Conservation (phyloP, 2,888 invertebrate genomes). For the Glyphotaelius pellucidus region DNA sequence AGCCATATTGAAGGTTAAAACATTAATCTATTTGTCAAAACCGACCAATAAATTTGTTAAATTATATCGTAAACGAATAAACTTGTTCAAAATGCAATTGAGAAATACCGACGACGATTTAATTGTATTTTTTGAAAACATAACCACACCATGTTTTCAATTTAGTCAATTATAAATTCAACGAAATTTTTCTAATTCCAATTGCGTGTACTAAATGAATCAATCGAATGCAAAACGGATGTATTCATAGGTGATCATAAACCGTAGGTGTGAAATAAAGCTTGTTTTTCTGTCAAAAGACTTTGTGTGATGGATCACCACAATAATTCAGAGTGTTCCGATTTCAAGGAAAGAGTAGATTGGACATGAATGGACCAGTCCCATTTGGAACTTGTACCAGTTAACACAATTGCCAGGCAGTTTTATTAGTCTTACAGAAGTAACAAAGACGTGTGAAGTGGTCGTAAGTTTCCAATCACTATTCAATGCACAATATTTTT, state of each 20-base stretch:
- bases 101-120: not conserved
- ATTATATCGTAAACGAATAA: not conserved
- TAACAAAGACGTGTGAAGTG: constrained; percentile 26
- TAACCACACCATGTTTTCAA: not conserved
- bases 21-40: not conserved
- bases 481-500: not conserved
- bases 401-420: not conserved
- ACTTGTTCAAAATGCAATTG: not conserved
- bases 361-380: not conserved
- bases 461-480: constrained; percentile 22
- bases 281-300: not conserved
- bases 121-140: not conserved
- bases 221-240: not conserved
- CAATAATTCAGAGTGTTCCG: not conserved
- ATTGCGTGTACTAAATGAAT: not conserved
- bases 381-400: not conserved
- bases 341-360: not conserved
- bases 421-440: not conserved
- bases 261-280: not conserved
- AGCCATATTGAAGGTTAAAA: no score
- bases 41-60: not conserved
- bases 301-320: not conserved
- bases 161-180: not conserved
- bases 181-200: not conserved
- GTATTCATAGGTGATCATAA: not conserved